phyloP scores from a whole-genome alignment of 2,888 invertebrate species.

The Charanyca ferruginea region DNA sequence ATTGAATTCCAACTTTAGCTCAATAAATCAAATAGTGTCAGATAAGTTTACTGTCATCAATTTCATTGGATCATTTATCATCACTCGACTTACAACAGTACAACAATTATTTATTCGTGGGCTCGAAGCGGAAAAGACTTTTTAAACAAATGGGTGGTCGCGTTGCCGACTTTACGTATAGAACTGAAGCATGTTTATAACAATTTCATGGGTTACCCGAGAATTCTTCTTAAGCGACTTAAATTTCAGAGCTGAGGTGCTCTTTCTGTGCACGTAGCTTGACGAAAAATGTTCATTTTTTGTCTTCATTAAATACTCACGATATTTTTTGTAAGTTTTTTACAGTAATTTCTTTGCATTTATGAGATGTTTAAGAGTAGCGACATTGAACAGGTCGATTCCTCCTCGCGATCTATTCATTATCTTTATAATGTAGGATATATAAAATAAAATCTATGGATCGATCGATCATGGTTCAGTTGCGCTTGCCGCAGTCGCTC shows the following conservation, averaged over 20 bases:
- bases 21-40: constrained; percentile 68
- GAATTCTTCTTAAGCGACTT: constrained; percentile 55
- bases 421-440: no score
- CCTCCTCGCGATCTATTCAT: no score
- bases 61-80: constrained; percentile 65
- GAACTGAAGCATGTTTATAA: constrained; percentile 69
- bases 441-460: no score
- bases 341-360: no score
- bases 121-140: constrained; percentile 63
- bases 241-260: constrained; percentile 49
- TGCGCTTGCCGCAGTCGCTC: no score
- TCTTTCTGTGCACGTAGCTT: constrained; percentile 35
- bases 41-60: constrained; percentile 68
- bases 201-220: constrained; percentile 64
- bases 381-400: no score
- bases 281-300: constrained; percentile 27
- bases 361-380: no score
- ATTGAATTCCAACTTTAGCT: constrained; percentile 61
- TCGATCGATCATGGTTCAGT: no score
- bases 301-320: constrained; percentile 5
- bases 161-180: constrained; percentile 67
- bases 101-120: constrained; percentile 57
- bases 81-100: constrained; percentile 56
- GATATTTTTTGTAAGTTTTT: not conserved
- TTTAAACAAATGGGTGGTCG: constrained; percentile 72